Evolutionary conservation across 2,797 vertebrate species (phyloP), one percentile per base, ranked within the genome.

Genomic region (Myoxocephalus aenaeus): DNA sequence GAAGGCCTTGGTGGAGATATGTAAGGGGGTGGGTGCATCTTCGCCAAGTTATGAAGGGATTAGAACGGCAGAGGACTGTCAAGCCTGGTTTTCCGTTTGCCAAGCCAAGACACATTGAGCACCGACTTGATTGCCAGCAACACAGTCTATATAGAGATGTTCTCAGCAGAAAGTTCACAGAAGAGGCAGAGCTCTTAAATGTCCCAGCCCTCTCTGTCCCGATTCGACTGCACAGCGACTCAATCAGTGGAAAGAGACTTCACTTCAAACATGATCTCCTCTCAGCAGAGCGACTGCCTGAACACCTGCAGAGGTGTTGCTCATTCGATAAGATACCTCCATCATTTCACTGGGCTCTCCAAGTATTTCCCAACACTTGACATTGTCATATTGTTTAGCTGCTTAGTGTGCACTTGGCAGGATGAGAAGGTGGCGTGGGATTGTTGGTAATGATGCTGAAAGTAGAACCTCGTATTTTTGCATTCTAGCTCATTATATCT

Each of bases 21-120:
- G 83, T 82, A 58, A 72, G 74, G 66, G 66, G 69, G 69, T 40
- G 79, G 61, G n/a, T 64, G 74, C 3, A 48, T 82, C 59, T 32
- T 48, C 25, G 82, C 76, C 84, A 86, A 79, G 65, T 81, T 69
- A 74, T 46, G 36, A 42, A 70, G 62, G 73, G 78, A 80, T 86
- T 79, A 84, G 44, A 65, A 67, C 75, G 61, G 74, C 56, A 83
- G 69, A 70, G 70, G 71, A 83, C 80, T 73, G 79, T 42, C 84
- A 62, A 75, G 65, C 58, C 7, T 34, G 34, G 6, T 7, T 0
- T 84, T 73, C 66, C 12, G 7, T 77, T 74, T 79, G 66, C 75
- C 59, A 70, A 81, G 67, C 51, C 70, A 74, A 78, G 83, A 68
- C 64, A 70, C 69, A 77, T 50, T 54, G 73, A 80, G 18, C 54